phyloP scores from a whole-genome alignment of 2,888 invertebrate species.

The Resseliella maxima region DNA sequence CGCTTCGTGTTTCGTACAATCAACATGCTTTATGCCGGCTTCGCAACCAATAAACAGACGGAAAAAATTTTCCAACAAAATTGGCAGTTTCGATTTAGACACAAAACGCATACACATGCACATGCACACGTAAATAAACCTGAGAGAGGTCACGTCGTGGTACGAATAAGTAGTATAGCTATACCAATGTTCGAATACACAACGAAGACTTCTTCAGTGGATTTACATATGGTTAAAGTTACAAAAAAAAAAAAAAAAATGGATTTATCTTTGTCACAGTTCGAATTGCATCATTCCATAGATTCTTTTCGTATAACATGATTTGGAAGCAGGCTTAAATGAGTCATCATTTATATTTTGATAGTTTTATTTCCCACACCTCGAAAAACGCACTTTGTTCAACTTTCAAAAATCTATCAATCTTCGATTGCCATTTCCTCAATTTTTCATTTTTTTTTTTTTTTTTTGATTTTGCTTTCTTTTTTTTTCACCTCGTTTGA shows the following conservation, averaged over 20 bases:
- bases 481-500: too few relatives aligned
- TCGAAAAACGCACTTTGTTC: too few relatives aligned
- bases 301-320: not conserved
- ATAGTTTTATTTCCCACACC: not conserved
- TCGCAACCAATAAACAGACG: not conserved
- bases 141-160: conserved; percentile 24
- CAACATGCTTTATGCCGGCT: not conserved
- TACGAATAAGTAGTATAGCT: too few relatives aligned
- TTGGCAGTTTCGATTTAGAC: too few relatives aligned
- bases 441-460: too few relatives aligned
- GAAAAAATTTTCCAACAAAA: not conserved
- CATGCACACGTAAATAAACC: not conserved
- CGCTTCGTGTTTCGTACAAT: not conserved
- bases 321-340: not conserved
- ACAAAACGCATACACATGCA: not conserved
- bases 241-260: not conserved
- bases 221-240: not conserved
- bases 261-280: not conserved
- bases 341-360: not conserved
- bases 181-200: too few relatives aligned
- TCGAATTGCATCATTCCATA: not conserved
- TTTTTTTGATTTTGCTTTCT: too few relatives aligned
- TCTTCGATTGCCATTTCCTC: too few relatives aligned
- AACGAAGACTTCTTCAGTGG: not conserved
- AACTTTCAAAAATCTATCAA: too few relatives aligned